Evolutionary conservation across 1,140 invertebrate genomes (phyloP).

Genomic region (Apis cerana): DNA sequence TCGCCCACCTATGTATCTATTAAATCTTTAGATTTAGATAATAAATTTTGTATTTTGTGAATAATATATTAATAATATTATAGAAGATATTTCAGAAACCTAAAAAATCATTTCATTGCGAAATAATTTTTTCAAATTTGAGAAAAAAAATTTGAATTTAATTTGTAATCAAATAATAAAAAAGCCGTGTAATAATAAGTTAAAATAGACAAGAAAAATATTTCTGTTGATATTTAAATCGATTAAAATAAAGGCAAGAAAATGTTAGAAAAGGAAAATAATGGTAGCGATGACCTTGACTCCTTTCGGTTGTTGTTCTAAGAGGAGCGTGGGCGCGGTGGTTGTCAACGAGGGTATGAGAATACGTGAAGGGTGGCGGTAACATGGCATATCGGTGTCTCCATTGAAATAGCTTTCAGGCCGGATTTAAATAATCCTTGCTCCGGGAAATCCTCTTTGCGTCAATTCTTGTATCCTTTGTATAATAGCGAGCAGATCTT

Average conservation of each 20-base stretch:
- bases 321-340: constrained; percentile 39
- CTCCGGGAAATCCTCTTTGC: constrained; percentile 41
- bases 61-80: no score
- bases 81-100: no score
- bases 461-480: background rate
- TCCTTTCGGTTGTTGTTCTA: constrained; percentile 64
- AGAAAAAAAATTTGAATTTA: no score
- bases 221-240: no score
- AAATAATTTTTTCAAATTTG: no score
- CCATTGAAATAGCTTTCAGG: constrained; percentile 35
- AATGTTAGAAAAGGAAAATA: constrained; percentile 25
- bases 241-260: background rate
- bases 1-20: background rate
- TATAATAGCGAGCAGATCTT: constrained; percentile 21
- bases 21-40: background rate
- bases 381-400: constrained; percentile 33
- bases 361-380: constrained; percentile 24
- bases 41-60: no score
- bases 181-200: no score
- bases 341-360: constrained; percentile 6
- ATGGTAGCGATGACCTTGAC: constrained; percentile 57
- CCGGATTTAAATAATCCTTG: constrained; percentile 46
- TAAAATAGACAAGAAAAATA: background rate
- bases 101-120: no score
- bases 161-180: no score